These are phyloP conservation scores for Dreissena rostriformis DNA, from an alignment of 1,140 invertebrate genomes.

Conservation along the genomic window DNA sequence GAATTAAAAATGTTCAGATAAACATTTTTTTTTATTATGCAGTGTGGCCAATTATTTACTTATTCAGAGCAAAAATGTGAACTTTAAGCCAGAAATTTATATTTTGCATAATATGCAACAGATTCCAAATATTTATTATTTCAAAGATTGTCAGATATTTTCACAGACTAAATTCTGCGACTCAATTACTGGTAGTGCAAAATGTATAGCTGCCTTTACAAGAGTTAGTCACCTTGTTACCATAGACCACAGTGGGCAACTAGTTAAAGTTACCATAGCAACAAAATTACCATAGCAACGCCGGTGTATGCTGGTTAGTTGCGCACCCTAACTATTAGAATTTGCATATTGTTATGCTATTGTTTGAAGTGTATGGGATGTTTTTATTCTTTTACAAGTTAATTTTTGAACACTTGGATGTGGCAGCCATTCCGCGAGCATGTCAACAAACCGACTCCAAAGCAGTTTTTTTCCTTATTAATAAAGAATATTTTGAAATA, in stretches of 20 bases:
- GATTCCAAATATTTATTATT: too few species aligned
- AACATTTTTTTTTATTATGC: too few species aligned
- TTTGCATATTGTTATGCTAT: not conserved
- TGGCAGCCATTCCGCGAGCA: slow-evolving; percentile 54
- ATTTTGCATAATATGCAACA: too few species aligned
- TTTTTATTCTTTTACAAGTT: slow-evolving; percentile 38
- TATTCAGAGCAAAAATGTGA: too few species aligned
- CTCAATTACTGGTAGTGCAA: not conserved
- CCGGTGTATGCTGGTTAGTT: not conserved
- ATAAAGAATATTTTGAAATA: slow-evolving; percentile 1
- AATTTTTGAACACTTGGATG: slow-evolving; percentile 47
- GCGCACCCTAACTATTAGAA: not conserved
- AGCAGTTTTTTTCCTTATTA: not conserved
- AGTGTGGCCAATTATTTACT: too few species aligned
- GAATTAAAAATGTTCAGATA: too few species aligned
- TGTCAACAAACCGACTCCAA: slow-evolving; percentile 7
- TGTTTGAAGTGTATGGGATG: slow-evolving; percentile 42
- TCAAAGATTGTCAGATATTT: too few species aligned
- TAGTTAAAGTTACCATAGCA: not conserved
- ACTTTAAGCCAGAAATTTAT: too few species aligned
- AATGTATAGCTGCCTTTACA: not conserved
- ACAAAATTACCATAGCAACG: not conserved
- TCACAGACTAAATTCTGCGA: too few species aligned
- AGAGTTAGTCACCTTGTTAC: not conserved
- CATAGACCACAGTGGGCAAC: not conserved